A percentile compares a stretch with the other conserved stretches of the same genome.
Conservation (phyloP, 2,888 invertebrate species). For the Conistra vaccinii region DNA sequence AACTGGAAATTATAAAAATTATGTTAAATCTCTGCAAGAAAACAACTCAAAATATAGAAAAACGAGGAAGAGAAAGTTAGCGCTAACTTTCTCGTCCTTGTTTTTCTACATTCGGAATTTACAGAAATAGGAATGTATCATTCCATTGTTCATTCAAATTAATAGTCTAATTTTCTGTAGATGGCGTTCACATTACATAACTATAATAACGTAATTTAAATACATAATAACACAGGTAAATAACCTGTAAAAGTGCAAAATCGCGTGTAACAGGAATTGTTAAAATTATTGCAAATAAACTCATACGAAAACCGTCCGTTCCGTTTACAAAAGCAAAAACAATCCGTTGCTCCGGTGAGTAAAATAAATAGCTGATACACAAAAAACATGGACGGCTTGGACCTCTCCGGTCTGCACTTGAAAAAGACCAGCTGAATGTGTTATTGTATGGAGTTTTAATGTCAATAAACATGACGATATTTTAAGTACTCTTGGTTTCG, state of each 20-base stretch:
- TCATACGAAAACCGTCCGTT: slow-evolving; percentile 17
- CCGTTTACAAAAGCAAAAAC: slow-evolving; percentile 31
- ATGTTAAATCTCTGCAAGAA: too few species aligned
- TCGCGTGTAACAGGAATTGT: slow-evolving; percentile 1
- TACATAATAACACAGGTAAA: not conserved
- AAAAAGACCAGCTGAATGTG: not conserved
- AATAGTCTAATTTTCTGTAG: too few species aligned
- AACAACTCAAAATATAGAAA: too few species aligned
- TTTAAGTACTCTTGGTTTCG: not conserved
- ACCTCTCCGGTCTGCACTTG: not conserved
- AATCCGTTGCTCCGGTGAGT: slow-evolving; percentile 14
- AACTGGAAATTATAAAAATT: slow-evolving; percentile 59
- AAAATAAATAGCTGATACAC: slow-evolving; percentile 38
- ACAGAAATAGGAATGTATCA: too few species aligned
- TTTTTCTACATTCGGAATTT: not conserved
- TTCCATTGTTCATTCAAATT: not conserved
- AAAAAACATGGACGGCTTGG: slow-evolving; percentile 15
- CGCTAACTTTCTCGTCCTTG: too few species aligned
- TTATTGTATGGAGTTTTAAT: slow-evolving; percentile 5
- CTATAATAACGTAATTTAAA: not conserved
- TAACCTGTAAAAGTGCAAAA: not conserved
- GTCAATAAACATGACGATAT: not conserved
- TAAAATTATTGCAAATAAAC: slow-evolving; percentile 35
- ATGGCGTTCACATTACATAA: too few species aligned
- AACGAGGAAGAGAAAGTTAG: too few species aligned